phyloP scores from a whole-genome alignment of 2,888 invertebrate species.

The Monochamus alternatus region DNA sequence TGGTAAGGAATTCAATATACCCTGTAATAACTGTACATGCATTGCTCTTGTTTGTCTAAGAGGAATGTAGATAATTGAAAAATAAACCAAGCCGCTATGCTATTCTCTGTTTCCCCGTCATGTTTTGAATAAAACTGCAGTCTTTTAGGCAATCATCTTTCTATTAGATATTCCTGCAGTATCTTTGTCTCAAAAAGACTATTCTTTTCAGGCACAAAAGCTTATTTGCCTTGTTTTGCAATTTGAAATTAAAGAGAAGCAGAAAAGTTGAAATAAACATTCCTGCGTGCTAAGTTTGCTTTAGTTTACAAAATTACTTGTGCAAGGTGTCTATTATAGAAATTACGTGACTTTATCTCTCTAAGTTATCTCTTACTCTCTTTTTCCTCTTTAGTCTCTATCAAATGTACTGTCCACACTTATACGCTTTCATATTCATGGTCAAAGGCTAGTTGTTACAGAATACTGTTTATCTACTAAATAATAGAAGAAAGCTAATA shows the following conservation, averaged over 20 bases:
- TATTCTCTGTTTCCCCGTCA: not conserved
- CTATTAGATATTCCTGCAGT: not conserved
- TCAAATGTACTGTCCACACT: too few species aligned
- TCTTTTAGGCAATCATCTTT: slow-evolving; percentile 1
- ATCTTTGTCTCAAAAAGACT: not conserved
- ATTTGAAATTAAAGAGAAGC: not conserved
- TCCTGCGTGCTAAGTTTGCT: not conserved
- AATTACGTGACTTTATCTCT: not conserved
- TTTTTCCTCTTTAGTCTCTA: not conserved
- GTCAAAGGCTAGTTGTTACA: too few species aligned
- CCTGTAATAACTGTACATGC: slow-evolving; percentile 8
- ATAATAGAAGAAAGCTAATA: too few species aligned
- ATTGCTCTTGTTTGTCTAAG: slow-evolving; percentile 4
- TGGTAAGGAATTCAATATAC: slow-evolving; percentile 7
- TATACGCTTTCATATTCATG: too few species aligned
- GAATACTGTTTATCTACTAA: too few species aligned
- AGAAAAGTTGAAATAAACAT: not conserved
- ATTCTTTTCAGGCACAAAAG: slow-evolving; percentile 7
- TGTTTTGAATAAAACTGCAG: not conserved
- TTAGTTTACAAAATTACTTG: not conserved
- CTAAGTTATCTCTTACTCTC: not conserved
- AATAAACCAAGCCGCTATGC: slow-evolving; percentile 7
- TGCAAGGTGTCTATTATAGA: not conserved
- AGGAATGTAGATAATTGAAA: slow-evolving; percentile 12
- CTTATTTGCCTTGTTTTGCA: not conserved